These are phyloP conservation scores for Pogoniulus pusillus DNA, from an alignment of 2,797 vertebrate species.

Conservation along the genomic window DNA sequence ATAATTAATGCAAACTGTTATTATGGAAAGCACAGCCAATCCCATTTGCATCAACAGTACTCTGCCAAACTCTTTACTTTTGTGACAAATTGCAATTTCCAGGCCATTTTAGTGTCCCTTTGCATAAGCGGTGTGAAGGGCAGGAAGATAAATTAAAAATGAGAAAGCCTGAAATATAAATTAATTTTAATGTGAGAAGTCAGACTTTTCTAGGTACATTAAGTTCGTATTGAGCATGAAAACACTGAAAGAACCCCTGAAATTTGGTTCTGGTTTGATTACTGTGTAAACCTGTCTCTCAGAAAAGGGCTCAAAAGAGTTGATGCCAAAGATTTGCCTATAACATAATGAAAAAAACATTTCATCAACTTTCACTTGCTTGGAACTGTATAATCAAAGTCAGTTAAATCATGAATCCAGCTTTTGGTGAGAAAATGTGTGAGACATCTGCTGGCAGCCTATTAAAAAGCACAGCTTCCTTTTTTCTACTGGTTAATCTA, in stretches of 20 bases:
- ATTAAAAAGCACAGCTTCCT: background rate
- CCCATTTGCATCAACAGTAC: background rate
- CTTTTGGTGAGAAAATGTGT: background rate
- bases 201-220: background rate
- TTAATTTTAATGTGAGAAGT: background rate
- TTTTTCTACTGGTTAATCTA: background rate
- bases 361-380: background rate
- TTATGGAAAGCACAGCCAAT: background rate
- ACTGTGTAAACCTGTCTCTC: background rate
- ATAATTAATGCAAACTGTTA: conserved; percentile 23
- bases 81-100: background rate
- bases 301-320: background rate
- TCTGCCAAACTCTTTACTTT: background rate
- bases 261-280: background rate
- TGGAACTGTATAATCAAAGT: background rate
- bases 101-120: background rate
- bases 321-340: background rate
- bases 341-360: background rate
- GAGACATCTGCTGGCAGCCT: conserved; percentile 37
- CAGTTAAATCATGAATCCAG: background rate
- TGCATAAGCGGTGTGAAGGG: background rate
- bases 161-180: background rate
- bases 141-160: background rate
- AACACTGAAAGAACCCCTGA: background rate
- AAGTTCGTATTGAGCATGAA: background rate